Evolutionary conservation across 2,888 invertebrate genomes (phyloP).

Genomic region (Rotaria magnacalcarata): DNA sequence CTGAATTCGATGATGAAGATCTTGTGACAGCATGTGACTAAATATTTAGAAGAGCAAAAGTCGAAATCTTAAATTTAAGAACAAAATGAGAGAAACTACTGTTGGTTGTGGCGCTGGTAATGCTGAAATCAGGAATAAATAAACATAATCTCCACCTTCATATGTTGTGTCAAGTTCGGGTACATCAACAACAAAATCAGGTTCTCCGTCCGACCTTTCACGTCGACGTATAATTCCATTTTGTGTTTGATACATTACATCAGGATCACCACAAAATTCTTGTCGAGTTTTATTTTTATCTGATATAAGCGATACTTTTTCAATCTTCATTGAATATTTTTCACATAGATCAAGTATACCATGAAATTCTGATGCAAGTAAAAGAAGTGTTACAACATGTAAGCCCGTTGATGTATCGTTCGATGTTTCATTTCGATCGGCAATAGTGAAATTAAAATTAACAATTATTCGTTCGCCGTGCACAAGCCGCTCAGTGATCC

Average conservation of each 20-base stretch:
- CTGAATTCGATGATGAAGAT: slow-evolving; percentile 13
- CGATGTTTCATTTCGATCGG: neutral
- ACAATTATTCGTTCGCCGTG: neutral
- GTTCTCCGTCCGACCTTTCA: neutral
- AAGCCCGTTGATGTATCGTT: neutral
- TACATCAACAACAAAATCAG: neutral
- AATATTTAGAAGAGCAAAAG: neutral
- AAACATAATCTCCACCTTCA: neutral
- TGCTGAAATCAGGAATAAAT: neutral
- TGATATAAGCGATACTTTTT: slow-evolving; percentile 4
- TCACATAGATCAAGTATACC: neutral
- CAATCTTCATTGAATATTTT: neutral
- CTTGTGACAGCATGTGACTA: neutral
- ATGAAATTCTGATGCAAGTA: neutral
- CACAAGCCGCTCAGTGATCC: neutral
- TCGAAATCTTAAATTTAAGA: no score
- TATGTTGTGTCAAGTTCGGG: neutral
- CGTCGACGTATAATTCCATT: neutral
- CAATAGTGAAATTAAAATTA: neutral
- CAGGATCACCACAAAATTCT: neutral
- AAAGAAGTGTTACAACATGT: slow-evolving; percentile 24
- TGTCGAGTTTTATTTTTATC: neutral
- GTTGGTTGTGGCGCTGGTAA: neutral
- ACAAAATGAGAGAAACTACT: no score
- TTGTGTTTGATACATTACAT: neutral